phyloP scores from a whole-genome alignment of 2,888 invertebrate species.

The Iphiclides podalirius region DNA sequence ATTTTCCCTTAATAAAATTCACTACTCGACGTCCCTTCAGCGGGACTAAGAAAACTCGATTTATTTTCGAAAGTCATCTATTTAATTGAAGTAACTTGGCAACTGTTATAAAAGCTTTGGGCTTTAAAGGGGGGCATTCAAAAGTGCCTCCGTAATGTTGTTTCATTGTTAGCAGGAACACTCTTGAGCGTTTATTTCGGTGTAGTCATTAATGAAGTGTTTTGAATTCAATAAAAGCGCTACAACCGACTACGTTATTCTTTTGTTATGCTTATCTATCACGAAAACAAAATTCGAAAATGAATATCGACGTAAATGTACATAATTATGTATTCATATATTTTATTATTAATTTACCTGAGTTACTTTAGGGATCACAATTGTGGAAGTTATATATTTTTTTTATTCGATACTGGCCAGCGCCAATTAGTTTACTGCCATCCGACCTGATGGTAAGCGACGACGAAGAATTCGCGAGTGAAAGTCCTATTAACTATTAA shows the following conservation, averaged over 20 bases:
- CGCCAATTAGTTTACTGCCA: too few relatives aligned
- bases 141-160: slow-evolving; percentile 36
- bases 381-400: too few relatives aligned
- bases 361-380: too few relatives aligned
- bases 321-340: too few relatives aligned
- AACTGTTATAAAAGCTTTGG: slow-evolving; percentile 36
- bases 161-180: slow-evolving; percentile 36
- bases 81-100: slow-evolving; percentile 50
- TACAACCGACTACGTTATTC: slow-evolving; percentile 8
- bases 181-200: slow-evolving; percentile 24
- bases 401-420: too few relatives aligned
- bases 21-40: slow-evolving; percentile 36
- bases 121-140: slow-evolving; percentile 28
- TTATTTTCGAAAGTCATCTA: slow-evolving; percentile 52
- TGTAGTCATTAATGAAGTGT: slow-evolving; percentile 21
- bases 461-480: too few relatives aligned
- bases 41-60: slow-evolving; percentile 39
- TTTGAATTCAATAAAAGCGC: slow-evolving; percentile 12
- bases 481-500: too few relatives aligned
- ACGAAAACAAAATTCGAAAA: slow-evolving; percentile 27
- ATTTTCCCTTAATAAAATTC: slow-evolving; percentile 42
- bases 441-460: too few relatives aligned
- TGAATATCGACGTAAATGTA: not conserved
- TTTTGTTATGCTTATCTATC: slow-evolving; percentile 18
- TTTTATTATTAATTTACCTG: too few relatives aligned